Base-by-base conservation (phyloP, 2,888 invertebrate species). In the Drosophila rellima region DNA sequence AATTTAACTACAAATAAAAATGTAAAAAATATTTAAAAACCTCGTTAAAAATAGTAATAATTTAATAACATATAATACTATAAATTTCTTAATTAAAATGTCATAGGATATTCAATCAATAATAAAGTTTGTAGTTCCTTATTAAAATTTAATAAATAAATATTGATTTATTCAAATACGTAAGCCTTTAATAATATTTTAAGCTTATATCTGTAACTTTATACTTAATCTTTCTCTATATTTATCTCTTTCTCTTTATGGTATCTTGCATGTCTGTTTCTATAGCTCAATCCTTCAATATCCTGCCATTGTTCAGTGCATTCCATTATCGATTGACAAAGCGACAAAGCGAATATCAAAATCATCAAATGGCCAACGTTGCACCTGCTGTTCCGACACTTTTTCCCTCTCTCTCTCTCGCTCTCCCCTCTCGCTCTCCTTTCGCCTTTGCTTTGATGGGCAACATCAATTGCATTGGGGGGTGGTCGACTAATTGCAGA, bases 341-440 rank as follows among this genome's bases (percentile, higher is more conserved):
- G 5, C 40, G 51, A 37, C 48, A 50, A 61, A 45, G 61, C 70
- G 67, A 85, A 79, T 75, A 80, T 79, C 66, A 79, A 84, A 79
- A 82, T 82, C 80, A 64, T 61, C 76, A 78, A 79, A 71, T 70
- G 68, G 61, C 52, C 33, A 35, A 7, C 56, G 40, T 60, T 65
- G 29, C 64, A 73, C 68, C 80, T 82, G 67, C 80, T 80, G 74
- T 60, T 54, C 31, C 17, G 13, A 10, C 35, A 20, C 33, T 8
- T n/a, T 11, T 7, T 31, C 4, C 17, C 0, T 1, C n/a, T n/a
- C 10, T 13, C 2, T 10, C 5, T 17, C 13, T 2, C 7, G 0
- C 10, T 0, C 29, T 8, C 17, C 31, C 31, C n/a, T 1, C n/a
- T 17, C 6, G 7, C 3, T n/a, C 5, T 17, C n/a, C 40, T 8